phyloP scores from a whole-genome alignment of 2,888 invertebrate genomes.

The Meteorus colon region DNA sequence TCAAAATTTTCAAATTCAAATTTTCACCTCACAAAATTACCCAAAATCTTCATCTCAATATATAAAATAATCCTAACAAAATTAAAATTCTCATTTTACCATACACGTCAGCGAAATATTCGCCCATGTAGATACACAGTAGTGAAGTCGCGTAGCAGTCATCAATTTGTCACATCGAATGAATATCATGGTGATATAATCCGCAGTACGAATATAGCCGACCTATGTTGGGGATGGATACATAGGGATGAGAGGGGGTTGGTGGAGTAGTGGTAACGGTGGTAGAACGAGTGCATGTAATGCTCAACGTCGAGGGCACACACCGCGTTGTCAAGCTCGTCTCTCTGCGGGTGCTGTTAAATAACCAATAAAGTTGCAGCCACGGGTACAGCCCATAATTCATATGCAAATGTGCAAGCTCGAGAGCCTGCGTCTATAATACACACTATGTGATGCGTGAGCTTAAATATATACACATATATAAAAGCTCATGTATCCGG shows the following conservation, averaged over 20 bases:
- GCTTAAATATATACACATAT: neutral
- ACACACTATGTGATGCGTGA: conserved; percentile 25
- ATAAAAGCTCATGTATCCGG: neutral
- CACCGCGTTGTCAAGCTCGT: conserved; percentile 36
- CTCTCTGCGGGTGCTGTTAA: conserved; percentile 53
- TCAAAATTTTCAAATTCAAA: too few species aligned
- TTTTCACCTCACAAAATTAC: too few species aligned
- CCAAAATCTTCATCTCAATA: too few species aligned
- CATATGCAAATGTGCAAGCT: conserved; percentile 45
- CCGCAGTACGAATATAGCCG: neutral
- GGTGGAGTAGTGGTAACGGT: neutral
- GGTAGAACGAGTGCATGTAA: conserved; percentile 25
- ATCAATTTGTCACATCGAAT: conserved; percentile 37
- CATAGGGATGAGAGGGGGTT: neutral
- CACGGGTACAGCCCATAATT: conserved; percentile 55
- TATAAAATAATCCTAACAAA: too few species aligned
- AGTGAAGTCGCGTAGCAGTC: conserved; percentile 30
- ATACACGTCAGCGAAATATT: neutral
- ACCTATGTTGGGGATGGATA: neutral
- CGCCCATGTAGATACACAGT: neutral
- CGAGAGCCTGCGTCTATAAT: conserved; percentile 22
- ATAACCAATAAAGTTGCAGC: conserved; percentile 62
- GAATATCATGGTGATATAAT: conserved; percentile 32
- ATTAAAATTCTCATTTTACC: too few species aligned
- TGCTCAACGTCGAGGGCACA: conserved; percentile 28